phyloP scores from a whole-genome alignment of 2,113 vertebrate genomes.

The Mixornis gularis region DNA sequence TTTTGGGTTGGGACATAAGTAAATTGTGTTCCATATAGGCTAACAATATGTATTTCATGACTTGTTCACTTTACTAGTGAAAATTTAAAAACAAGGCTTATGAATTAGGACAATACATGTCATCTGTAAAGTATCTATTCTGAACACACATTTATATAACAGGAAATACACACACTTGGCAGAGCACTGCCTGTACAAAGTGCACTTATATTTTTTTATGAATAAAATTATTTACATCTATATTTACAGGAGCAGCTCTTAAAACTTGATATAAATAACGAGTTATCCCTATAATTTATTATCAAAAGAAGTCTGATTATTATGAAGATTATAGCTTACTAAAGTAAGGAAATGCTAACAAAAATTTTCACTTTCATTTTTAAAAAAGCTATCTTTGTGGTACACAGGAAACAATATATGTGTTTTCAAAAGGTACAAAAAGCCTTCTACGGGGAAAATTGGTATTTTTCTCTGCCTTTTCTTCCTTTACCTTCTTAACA shows the following conservation, averaged over 20 bases:
- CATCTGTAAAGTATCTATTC: background rate
- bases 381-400: rapidly evolving
- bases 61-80: background rate
- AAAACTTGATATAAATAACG: background rate
- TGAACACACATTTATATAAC: background rate
- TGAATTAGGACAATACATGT: background rate
- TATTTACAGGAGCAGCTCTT: background rate
- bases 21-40: background rate
- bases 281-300: background rate
- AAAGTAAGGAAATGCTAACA: background rate
- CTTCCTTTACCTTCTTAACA: background rate
- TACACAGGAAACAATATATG: background rate
- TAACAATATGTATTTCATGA: background rate
- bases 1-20: background rate
- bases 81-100: background rate
- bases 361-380: background rate
- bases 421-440: background rate
- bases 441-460: rapidly evolving
- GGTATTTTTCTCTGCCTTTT: background rate
- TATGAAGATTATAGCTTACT: background rate
- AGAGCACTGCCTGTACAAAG: background rate
- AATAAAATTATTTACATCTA: background rate
- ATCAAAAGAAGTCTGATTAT: background rate
- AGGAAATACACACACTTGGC: background rate
- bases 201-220: background rate